Evolutionary conservation across 1,140 invertebrate species (phyloP).

Genomic region (Pomacea maculata): DNA sequence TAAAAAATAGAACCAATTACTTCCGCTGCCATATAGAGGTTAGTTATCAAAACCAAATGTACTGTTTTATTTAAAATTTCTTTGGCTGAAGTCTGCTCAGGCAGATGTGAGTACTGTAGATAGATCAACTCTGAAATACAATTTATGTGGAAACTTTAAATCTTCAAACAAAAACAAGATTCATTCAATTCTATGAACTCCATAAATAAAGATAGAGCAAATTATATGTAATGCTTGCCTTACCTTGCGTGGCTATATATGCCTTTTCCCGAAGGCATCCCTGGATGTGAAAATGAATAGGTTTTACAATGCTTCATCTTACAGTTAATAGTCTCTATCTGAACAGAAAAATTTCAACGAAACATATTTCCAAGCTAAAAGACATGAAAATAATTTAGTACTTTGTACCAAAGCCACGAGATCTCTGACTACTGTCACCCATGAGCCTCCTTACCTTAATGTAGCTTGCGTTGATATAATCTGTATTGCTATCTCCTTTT

Average conservation of each 20-base stretch:
- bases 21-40: too few relatives aligned
- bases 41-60: not conserved
- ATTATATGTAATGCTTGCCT: not conserved
- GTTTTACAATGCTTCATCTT: not conserved
- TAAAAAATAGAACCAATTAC: too few relatives aligned
- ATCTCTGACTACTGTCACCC: not conserved
- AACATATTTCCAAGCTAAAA: not conserved
- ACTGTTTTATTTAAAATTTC: too few relatives aligned
- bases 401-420: too few relatives aligned
- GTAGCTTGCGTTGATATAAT: conserved; percentile 38
- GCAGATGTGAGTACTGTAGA: too few relatives aligned
- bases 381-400: not conserved
- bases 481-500: conserved; percentile 1
- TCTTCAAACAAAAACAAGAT: too few relatives aligned
- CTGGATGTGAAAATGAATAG: conserved; percentile 62
- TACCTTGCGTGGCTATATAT: conserved; percentile 88
- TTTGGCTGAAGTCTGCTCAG: too few relatives aligned
- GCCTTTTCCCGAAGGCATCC: conserved; percentile 92
- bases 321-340: not conserved
- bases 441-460: conserved; percentile 26
- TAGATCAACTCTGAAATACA: too few relatives aligned
- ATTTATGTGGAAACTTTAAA: too few relatives aligned
- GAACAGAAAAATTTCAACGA: not conserved
- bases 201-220: too few relatives aligned
- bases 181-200: too few relatives aligned